These are phyloP conservation scores for Lithophane leautieri DNA, from an alignment of 2,888 invertebrate species.

Conservation along the genomic window DNA sequence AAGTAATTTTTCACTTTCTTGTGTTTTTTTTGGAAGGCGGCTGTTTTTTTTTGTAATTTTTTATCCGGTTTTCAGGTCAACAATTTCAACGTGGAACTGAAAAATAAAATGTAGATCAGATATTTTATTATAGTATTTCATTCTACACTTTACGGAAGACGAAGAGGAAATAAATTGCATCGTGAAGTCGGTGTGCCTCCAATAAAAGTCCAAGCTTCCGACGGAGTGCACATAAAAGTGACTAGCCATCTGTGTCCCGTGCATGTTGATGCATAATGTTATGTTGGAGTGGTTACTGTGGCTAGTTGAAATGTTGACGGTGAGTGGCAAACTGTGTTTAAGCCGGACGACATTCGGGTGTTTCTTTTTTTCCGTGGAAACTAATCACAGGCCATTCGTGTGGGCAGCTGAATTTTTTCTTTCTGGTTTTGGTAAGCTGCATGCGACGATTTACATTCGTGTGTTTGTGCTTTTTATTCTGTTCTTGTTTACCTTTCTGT, in stretches of 20 bases:
- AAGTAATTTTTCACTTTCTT: too few species aligned
- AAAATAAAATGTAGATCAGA: conserved; percentile 39
- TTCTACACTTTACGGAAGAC: conserved; percentile 41
- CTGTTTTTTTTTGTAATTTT: too few species aligned
- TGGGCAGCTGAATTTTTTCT: conserved; percentile 15
- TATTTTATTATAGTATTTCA: conserved; percentile 48
- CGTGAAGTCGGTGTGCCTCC: conserved; percentile 65
- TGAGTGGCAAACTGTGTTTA: conserved; percentile 61
- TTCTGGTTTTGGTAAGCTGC: conserved; percentile 23
- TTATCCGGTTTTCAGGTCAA: not conserved
- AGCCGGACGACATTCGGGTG: conserved; percentile 39
- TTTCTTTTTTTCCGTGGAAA: conserved; percentile 22
- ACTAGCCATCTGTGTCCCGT: conserved; percentile 73
- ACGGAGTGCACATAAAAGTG: conserved; percentile 76
- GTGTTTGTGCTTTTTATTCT: conserved; percentile 15
- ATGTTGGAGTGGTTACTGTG: conserved; percentile 48
- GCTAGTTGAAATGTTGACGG: conserved; percentile 57
- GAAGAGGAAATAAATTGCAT: conserved; percentile 63
- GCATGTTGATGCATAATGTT: conserved; percentile 64
- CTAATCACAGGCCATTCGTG: conserved; percentile 19
- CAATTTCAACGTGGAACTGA: not conserved
- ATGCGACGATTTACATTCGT: conserved; percentile 24
- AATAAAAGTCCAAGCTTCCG: conserved; percentile 76
- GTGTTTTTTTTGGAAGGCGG: too few species aligned
- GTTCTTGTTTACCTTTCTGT: conserved; percentile 27